Base-by-base conservation (phyloP, 2,888 invertebrate species). In the Drosophila diplacantha region DNA sequence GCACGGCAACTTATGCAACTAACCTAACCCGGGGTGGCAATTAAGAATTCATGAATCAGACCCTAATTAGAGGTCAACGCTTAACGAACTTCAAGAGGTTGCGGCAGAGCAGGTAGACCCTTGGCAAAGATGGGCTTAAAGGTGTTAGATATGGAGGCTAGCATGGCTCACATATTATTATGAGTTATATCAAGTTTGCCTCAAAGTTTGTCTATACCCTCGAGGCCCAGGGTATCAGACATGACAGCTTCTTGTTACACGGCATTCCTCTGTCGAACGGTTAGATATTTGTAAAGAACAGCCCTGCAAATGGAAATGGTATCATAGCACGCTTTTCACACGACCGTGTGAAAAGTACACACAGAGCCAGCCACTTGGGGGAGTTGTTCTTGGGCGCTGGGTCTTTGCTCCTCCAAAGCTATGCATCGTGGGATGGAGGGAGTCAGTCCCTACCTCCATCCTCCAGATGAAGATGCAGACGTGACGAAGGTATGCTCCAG, bases 321-420 rank as follows among this genome's bases (percentile, higher is more conserved):
- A 69, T 62, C 71, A 39, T 60, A 83, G 83, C 79, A 79, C 79
- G 79, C 79, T 79, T 79, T 83, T 79, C 81, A 79, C 79, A 79
- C 49, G 50, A 52, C 49, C 69, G 75, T 83, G 83, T 75, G 83
- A 79, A 78, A 74, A 62, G 73, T 61, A 81, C 50, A 77, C 79
- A 77, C 12, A 11, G 26, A 31, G 41, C 26, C 37, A 43, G 41
- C 14, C 49, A 34, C 24, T 20, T 11, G 46, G 53, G 35, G 35
- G 54, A 29, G 52, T 32, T 18, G 24, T 34, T 31, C 24, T 53
- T 7, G 31, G 12, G 24, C 38, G 24, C 32, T 52, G 14, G 32
- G 56, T 32, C 31, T 31, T 18, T 20, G 43, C 22, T 43, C 39
- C 31, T 38, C 37, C 6, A 29, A 26, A 14, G 26, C 26, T 22